Evolutionary conservation across 2,797 vertebrate genomes (phyloP).

Genomic region (Sebastes nivosus): DNA sequence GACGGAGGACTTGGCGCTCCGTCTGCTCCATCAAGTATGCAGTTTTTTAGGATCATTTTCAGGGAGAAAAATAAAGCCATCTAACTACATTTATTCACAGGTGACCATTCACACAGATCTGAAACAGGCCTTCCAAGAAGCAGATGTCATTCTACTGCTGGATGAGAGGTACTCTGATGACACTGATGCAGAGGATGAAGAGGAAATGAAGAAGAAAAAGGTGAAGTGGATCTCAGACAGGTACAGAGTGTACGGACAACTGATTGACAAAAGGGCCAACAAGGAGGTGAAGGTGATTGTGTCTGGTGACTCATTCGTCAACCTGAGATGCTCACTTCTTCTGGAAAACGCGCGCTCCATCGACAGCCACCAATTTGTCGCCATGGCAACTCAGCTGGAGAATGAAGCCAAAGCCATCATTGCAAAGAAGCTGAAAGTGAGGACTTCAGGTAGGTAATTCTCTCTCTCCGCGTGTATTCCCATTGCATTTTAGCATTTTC

Average conservation of each 20-base stretch:
- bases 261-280: slow-evolving; percentile 84
- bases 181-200: background rate
- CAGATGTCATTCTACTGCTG: slow-evolving; percentile 87
- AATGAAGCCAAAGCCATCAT: slow-evolving; percentile 83
- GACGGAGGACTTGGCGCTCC: slow-evolving; percentile 81
- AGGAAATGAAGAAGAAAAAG: slow-evolving; percentile 52
- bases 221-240: slow-evolving; percentile 67
- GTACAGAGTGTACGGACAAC: slow-evolving; percentile 82
- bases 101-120: slow-evolving; percentile 81
- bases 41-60: background rate
- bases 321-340: slow-evolving; percentile 86
- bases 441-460: slow-evolving; percentile 75
- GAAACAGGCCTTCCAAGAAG: slow-evolving; percentile 84
- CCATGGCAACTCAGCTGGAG: slow-evolving; percentile 84
- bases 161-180: slow-evolving; percentile 75
- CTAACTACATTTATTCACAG: slow-evolving; percentile 27
- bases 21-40: slow-evolving; percentile 74
- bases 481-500: background rate
- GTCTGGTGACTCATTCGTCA: slow-evolving; percentile 84
- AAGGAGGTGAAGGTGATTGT: slow-evolving; percentile 86
- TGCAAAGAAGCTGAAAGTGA: slow-evolving; percentile 84
- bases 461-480: no score
- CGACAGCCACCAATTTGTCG: slow-evolving; percentile 80
- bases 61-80: background rate
- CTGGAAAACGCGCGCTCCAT: slow-evolving; percentile 72